Base-by-base conservation (phyloP, 2,797 vertebrate species). In the Rhinichthys osculus region DNA sequence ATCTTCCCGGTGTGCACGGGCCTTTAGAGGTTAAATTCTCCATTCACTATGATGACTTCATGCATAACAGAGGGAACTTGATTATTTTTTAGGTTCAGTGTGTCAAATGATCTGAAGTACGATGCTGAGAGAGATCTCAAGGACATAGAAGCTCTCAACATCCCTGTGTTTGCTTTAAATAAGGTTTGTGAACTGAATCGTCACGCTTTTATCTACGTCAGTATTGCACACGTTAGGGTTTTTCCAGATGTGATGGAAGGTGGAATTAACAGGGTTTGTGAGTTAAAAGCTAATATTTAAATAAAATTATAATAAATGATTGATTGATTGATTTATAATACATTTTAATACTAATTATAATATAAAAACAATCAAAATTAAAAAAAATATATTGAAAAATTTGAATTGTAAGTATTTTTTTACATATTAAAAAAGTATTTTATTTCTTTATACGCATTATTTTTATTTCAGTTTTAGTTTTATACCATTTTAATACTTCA, bases 101-200 rank as follows among this genome's bases (percentile, higher is more conserved):
- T 98, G 92, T 99, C 98, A 88, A 99, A 99, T 30, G 98, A 99
- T 91, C 97, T 99, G 93, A 98, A 97, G 91, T 98, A 97, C 0
- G 98, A 99, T 85, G 97, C 98, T 2, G 98, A 99, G 94, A 96
- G 98, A 86, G 98, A 99, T 95, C 95, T 99, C 90, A 96, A 97
- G 93, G 98, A 99, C 92, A 99, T 99, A 9, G 94, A 99, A 30
- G 97, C 98, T 52, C 90, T 92, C 2, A 93, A 90, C 95, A 97
- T 99, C 89, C 95, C 97, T 17, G 97, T 99, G 92, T 97, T 98
- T 72, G 98, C 98, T 88, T 95, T 99, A 95, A 99, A 97, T 94
- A 99, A 99, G 97, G 98, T 98, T 30, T 67, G 62, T 27, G 21
- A 89, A 86, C 92, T 66, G 27, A 72, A 19, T 66, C 11, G 8